A percentile compares a stretch with the other conserved stretches of the same genome.
Conservation (phyloP, 2,888 invertebrate species). For the Agrilus biguttatus region DNA sequence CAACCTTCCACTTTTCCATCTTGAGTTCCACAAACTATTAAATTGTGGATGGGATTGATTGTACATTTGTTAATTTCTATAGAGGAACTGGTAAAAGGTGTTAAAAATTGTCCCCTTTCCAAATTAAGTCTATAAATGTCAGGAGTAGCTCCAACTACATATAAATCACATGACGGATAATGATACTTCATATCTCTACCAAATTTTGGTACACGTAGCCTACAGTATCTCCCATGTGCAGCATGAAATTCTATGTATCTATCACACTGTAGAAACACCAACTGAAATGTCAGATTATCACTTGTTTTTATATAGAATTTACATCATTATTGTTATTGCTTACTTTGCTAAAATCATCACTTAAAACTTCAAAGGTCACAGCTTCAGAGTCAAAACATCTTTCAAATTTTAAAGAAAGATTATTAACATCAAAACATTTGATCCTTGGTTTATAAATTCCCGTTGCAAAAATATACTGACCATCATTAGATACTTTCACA, state of each 20-base stretch:
- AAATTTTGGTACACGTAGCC: conserved; percentile 85
- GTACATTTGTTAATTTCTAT: conserved; percentile 68
- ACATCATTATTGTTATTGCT: conserved; percentile 5
- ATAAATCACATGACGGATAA: conserved; percentile 78
- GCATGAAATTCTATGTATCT: conserved; percentile 93
- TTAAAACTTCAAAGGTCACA: conserved; percentile 80
- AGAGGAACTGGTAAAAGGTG: conserved; percentile 64
- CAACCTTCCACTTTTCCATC: conserved; percentile 92
- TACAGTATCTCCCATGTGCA: conserved; percentile 80
- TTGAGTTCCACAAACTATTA: conserved; percentile 74
- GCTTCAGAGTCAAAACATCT: conserved; percentile 95
- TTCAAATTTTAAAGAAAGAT: conserved; percentile 94
- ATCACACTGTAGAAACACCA: conserved; percentile 80
- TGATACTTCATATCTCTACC: conserved; percentile 91
- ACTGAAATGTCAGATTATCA: conserved; percentile 37
- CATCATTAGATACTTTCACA: conserved; percentile 76
- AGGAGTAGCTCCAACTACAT: conserved; percentile 73
- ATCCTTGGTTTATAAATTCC: conserved; percentile 94
- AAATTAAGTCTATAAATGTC: conserved; percentile 91
- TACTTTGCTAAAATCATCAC: conserved; percentile 94
- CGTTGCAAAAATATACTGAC: conserved; percentile 80
- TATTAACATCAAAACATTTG: conserved; percentile 91
- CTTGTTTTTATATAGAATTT: too few species aligned
- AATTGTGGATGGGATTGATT: conserved; percentile 77
- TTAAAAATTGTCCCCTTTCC: conserved; percentile 87